Percentiles rank a stretch among this genome's conserved stretches.
Conservation (phyloP, 2,113 vertebrate genomes). For the Nothobranchius furzeri region DNA sequence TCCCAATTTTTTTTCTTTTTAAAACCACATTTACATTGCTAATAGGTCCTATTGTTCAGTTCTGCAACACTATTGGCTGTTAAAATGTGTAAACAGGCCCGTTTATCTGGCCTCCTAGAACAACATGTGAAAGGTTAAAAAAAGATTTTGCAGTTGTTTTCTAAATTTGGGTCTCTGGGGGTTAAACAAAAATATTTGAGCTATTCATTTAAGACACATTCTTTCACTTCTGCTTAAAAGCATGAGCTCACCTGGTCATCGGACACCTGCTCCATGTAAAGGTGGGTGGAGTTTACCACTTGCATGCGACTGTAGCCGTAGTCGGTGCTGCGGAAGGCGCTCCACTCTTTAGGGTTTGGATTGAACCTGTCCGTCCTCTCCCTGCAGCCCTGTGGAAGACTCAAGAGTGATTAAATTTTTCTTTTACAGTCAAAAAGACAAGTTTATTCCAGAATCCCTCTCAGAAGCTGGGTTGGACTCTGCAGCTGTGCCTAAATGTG, state of each 20-base stretch:
- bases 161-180: too few species aligned
- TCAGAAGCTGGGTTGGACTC: slow-evolving; percentile 26
- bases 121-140: too few species aligned
- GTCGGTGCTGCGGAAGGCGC: slow-evolving; percentile 84
- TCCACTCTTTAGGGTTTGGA: slow-evolving; percentile 83
- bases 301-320: slow-evolving; percentile 86
- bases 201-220: background rate
- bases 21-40: too few species aligned
- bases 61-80: too few species aligned
- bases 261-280: slow-evolving; percentile 89
- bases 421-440: slow-evolving; percentile 11
- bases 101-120: too few species aligned
- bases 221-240: background rate
- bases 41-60: too few species aligned
- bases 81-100: too few species aligned
- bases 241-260: slow-evolving; percentile 84
- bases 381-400: slow-evolving; percentile 81
- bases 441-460: too few species aligned
- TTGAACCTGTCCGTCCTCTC: slow-evolving; percentile 84
- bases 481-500: slow-evolving; percentile 38
- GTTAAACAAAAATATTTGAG: background rate
- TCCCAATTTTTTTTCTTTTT: too few species aligned
- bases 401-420: slow-evolving; percentile 2
- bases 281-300: slow-evolving; percentile 82
- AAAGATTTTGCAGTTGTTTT: too few species aligned